These are phyloP conservation scores for Neuroterus valhalla DNA, from an alignment of 1,140 invertebrate genomes.

Conservation along the genomic window DNA sequence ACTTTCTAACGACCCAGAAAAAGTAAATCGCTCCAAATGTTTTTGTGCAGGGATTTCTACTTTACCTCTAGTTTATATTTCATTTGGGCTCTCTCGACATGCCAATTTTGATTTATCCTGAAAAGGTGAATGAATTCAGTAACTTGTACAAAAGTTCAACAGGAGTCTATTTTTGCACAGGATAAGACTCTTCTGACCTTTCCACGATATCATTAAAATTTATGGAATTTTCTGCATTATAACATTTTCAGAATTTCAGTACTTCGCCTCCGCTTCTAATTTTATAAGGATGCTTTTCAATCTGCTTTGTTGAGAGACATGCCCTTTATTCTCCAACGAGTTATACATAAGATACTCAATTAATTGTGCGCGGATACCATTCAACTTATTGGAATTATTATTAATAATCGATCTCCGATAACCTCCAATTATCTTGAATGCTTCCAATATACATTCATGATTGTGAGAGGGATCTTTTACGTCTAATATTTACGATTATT, in stretches of 20 bases:
- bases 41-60: too few species aligned
- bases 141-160: not conserved
- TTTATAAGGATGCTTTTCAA: not conserved
- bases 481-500: too few species aligned
- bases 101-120: not conserved
- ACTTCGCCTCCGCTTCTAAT: slow-evolving; percentile 1
- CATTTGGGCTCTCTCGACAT: not conserved
- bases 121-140: slow-evolving; percentile 8
- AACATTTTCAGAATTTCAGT: not conserved
- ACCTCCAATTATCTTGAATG: too few species aligned
- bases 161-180: slow-evolving; percentile 9
- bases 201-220: not conserved
- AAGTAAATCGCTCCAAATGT: too few species aligned
- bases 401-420: too few species aligned
- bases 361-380: not conserved
- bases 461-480: too few species aligned
- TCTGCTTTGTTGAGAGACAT: not conserved
- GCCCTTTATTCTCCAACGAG: not conserved
- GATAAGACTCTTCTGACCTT: slow-evolving; percentile 14
- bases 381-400: not conserved
- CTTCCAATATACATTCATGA: too few species aligned
- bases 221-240: slow-evolving; percentile 10
- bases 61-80: not conserved
- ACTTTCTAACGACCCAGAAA: not conserved
- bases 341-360: not conserved